phyloP scores from a whole-genome alignment of 2,113 vertebrate genomes.

The Hypanus sabinus region DNA sequence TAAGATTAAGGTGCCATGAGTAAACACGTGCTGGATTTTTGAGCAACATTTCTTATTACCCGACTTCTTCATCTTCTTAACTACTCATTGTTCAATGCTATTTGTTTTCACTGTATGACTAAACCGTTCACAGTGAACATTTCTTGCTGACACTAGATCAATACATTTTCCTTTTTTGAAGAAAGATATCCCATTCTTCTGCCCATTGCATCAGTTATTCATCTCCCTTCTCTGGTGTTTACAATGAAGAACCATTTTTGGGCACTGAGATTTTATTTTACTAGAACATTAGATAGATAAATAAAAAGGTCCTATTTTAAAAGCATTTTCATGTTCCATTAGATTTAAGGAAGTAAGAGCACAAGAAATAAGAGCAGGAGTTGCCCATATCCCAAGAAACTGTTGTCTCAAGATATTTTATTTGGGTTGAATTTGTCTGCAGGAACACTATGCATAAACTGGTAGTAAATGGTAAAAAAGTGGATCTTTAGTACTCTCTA shows the following conservation, averaged over 20 bases:
- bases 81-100: neutral
- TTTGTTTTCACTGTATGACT: neutral
- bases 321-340: neutral
- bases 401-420: no score
- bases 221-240: neutral
- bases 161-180: neutral
- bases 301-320: neutral
- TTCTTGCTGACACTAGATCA: neutral
- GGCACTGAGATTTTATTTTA: neutral
- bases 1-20: neutral
- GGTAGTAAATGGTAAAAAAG: no score
- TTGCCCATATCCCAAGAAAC: no score
- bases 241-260: neutral
- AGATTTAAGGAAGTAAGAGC: neutral
- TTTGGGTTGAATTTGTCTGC: no score
- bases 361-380: no score
- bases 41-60: neutral
- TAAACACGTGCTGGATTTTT: neutral
- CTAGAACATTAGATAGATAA: neutral
- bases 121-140: neutral
- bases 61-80: neutral
- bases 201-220: neutral
- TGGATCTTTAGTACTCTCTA: no score
- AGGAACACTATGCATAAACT: no score
- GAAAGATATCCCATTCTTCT: neutral